phyloP scores from a whole-genome alignment of 2,113 vertebrate species.

The Oxygymnocypris stewartii region DNA sequence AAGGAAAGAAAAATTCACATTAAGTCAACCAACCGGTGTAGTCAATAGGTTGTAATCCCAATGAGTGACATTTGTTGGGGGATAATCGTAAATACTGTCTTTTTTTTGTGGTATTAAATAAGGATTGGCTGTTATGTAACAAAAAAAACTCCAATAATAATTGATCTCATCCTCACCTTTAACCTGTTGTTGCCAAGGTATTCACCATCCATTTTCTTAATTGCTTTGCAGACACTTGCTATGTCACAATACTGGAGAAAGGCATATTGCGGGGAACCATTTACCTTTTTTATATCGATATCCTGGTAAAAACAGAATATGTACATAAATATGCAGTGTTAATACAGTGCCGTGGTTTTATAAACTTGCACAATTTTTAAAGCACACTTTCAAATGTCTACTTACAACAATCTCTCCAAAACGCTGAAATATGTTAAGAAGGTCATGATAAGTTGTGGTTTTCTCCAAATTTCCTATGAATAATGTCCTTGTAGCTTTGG shows the following conservation, averaged over 20 bases:
- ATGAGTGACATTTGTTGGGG: not conserved
- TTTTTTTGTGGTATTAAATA: not conserved
- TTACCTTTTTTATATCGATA: constrained; percentile 98
- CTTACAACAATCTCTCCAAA: constrained; percentile 98
- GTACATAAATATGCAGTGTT: not conserved
- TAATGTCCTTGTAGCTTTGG: constrained; percentile 95
- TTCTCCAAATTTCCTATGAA: constrained; percentile 99
- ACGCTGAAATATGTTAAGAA: constrained; percentile 95
- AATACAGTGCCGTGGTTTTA: not conserved
- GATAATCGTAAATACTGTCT: not conserved
- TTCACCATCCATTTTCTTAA: constrained; percentile 99
- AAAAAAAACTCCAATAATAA: not conserved
- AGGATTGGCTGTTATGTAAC: not conserved
- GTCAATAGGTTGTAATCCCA: not conserved
- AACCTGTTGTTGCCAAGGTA: constrained; percentile 97
- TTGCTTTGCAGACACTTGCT: constrained; percentile 97
- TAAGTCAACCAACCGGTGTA: not conserved
- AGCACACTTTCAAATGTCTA: constrained; percentile 42
- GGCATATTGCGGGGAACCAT: constrained; percentile 94
- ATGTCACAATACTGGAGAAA: constrained; percentile 98
- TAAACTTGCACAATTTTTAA: not conserved
- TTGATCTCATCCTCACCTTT: constrained; percentile 79
- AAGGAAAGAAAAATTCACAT: constrained; percentile 59
- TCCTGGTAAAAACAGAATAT: constrained; percentile 76
- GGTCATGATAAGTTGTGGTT: constrained; percentile 94